Percentiles rank a stretch among this genome's conserved stretches.
Conservation (phyloP, 2,888 invertebrate species). For the Cepaea hortensis region DNA sequence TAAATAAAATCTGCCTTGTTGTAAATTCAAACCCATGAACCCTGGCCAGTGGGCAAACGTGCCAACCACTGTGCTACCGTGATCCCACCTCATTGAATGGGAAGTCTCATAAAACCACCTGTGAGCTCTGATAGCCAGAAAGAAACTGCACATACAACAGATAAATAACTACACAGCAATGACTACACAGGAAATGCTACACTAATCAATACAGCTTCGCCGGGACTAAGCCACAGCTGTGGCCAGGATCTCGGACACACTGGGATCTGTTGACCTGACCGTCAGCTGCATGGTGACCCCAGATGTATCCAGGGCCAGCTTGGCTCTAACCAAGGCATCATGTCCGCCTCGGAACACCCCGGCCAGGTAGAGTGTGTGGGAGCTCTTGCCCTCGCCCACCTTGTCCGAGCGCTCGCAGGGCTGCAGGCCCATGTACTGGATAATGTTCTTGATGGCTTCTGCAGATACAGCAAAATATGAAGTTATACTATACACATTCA, state of each 20-base stretch:
- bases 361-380: constrained; percentile 87
- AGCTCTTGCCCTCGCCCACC: constrained; percentile 86
- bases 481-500: too few species aligned
- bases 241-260: constrained; percentile 89
- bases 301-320: constrained; percentile 86
- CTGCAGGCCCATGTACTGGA: constrained; percentile 88
- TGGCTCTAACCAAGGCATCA: constrained; percentile 90
- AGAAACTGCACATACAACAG: not conserved
- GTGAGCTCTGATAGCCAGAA: too few species aligned
- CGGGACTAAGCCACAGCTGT: constrained; percentile 72
- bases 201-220: not conserved
- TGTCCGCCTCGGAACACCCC: constrained; percentile 94
- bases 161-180: not conserved
- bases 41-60: too few species aligned
- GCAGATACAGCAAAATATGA: constrained; percentile 51
- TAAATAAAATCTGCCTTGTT: too few species aligned
- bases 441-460: constrained; percentile 88
- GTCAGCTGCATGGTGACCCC: constrained; percentile 93
- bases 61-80: too few species aligned
- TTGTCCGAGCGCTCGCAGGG: constrained; percentile 90
- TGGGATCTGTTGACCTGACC: constrained; percentile 89
- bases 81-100: too few species aligned
- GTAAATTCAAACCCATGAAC: too few species aligned
- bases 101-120: too few species aligned
- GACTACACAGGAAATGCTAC: not conserved